phyloP scores from a whole-genome alignment of 2,888 invertebrate species.

The Nymphalis urticae region DNA sequence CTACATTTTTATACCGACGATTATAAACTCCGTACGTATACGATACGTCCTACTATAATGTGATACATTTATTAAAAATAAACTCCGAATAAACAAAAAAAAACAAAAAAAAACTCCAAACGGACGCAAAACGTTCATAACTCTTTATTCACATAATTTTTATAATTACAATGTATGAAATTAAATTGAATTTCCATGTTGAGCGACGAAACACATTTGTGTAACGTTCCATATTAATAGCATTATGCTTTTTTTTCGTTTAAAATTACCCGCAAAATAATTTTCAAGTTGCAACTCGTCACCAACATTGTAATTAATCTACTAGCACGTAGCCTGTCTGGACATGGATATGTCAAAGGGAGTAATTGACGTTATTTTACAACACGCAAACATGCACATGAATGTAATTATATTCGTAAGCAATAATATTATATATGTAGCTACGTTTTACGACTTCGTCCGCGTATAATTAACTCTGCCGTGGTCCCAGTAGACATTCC shows the following conservation, averaged over 20 bases:
- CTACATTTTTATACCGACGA: no score
- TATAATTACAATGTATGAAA: neutral
- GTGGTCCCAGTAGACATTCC: neutral
- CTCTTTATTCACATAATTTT: neutral
- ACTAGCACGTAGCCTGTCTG: conserved; percentile 6
- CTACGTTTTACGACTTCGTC: neutral
- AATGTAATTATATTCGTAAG: conserved; percentile 4
- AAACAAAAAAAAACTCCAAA: neutral
- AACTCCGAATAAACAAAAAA: neutral
- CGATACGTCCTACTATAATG: neutral
- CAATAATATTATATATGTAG: conserved; percentile 4
- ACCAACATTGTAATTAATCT: conserved; percentile 11
- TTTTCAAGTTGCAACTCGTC: conserved; percentile 8
- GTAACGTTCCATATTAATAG: neutral
- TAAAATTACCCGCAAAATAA: conserved; percentile 3
- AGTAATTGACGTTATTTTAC: conserved; percentile 5
- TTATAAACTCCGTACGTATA: neutral
- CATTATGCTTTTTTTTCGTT: neutral
- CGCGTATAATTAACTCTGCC: neutral
- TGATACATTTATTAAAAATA: neutral
- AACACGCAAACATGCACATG: conserved; percentile 11
- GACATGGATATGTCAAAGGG: conserved; percentile 5
- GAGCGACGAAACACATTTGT: conserved; percentile 2
- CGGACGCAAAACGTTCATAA: no score
- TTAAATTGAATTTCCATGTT: conserved; percentile 18